Conservation (phyloP, 2,888 invertebrate genomes). For the Seira musarum region DNA sequence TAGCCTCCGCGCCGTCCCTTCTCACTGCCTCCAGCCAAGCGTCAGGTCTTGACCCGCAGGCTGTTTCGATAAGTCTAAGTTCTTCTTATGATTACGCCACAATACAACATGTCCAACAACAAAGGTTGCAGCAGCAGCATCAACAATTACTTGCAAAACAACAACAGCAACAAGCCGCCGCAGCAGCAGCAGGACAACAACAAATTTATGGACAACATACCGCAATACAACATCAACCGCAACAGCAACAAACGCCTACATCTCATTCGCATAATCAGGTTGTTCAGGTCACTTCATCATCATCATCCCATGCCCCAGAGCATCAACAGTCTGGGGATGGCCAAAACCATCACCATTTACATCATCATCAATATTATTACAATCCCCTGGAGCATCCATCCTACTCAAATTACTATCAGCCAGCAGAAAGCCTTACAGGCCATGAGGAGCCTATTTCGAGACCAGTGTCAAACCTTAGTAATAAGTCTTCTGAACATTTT, state of each 20-base stretch:
- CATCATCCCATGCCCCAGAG: conserved; percentile 30
- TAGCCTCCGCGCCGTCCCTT: conserved; percentile 51
- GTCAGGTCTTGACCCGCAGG: conserved; percentile 35
- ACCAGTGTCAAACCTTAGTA: conserved; percentile 69
- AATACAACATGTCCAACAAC: conserved; percentile 58
- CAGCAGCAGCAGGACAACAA: conserved; percentile 55
- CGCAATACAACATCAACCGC: conserved; percentile 35
- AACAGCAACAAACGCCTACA: conserved; percentile 37
- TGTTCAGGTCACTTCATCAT: not conserved
- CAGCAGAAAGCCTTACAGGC: conserved; percentile 60
- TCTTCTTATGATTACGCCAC: conserved; percentile 60
- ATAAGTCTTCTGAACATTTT: conserved; percentile 69
- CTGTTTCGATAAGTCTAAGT: conserved; percentile 48
- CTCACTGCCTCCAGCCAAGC: conserved; percentile 27
- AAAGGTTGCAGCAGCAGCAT: conserved; percentile 45
- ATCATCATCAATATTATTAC: conserved; percentile 60
- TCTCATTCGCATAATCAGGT: no score
- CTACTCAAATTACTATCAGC: conserved; percentile 62
- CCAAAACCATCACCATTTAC: conserved; percentile 39
- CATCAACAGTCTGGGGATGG: conserved; percentile 26
- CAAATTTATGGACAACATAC: conserved; percentile 35
- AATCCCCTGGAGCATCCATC: conserved; percentile 59
- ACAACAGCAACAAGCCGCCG: conserved; percentile 39
- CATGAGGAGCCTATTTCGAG: conserved; percentile 69
- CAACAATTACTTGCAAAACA: no score